These are phyloP conservation scores for Peromyscus californicus DNA, from an alignment of 2,113 vertebrate genomes.

Conservation along the genomic window DNA sequence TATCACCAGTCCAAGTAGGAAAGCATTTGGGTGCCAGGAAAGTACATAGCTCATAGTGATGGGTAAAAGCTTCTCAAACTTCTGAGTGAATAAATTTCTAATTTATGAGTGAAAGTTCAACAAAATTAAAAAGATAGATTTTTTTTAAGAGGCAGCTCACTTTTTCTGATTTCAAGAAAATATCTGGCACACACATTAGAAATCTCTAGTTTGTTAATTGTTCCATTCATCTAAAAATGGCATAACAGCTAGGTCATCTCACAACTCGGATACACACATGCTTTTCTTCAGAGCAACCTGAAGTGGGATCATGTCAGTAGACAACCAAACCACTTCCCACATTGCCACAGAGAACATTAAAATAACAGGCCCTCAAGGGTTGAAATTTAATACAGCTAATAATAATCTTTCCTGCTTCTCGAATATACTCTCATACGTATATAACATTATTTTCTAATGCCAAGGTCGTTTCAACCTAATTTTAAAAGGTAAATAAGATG, in stretches of 20 bases:
- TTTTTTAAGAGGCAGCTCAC: background rate
- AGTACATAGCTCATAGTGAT: background rate
- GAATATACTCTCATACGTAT: background rate
- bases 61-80: background rate
- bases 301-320: background rate
- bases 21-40: background rate
- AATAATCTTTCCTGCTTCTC: background rate
- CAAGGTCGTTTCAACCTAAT: background rate
- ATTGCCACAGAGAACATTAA: background rate
- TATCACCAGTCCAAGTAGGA: background rate
- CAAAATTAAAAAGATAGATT: background rate
- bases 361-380: background rate
- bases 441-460: background rate
- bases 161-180: conserved; percentile 10
- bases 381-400: conserved; percentile 5
- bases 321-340: background rate
- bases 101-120: background rate
- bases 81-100: background rate
- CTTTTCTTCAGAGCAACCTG: background rate
- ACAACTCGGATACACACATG: background rate
- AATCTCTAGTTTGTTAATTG: background rate
- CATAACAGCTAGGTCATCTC: background rate
- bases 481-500: background rate
- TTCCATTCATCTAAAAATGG: background rate
- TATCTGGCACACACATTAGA: background rate